A percentile compares a stretch with the other conserved stretches of the same genome.
Conservation (phyloP, 2,888 invertebrate genomes). For the Rhingia rostrata region DNA sequence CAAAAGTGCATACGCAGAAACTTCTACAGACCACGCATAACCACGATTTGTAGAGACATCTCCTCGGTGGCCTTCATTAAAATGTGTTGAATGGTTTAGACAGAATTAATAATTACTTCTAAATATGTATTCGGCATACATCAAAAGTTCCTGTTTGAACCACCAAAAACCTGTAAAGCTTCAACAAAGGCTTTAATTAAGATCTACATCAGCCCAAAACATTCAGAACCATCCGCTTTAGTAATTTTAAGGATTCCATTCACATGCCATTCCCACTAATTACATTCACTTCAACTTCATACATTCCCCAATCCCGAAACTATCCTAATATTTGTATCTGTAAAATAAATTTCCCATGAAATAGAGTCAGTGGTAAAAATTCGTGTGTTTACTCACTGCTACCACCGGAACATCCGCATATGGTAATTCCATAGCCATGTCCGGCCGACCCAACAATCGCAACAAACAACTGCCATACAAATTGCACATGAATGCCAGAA, state of each 20-base stretch:
- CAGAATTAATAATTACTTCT: too few relatives aligned
- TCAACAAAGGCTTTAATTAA: too few relatives aligned
- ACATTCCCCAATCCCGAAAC: slow-evolving; percentile 15
- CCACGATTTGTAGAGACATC: too few relatives aligned
- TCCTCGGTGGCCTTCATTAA: too few relatives aligned
- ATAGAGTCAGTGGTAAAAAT: slow-evolving; percentile 52
- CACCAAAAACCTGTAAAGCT: too few relatives aligned
- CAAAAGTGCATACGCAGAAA: too few relatives aligned
- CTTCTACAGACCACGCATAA: too few relatives aligned
- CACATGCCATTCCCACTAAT: slow-evolving; percentile 62
- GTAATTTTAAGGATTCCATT: slow-evolving; percentile 45
- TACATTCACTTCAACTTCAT: slow-evolving; percentile 64
- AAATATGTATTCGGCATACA: too few relatives aligned
- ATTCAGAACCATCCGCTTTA: not conserved
- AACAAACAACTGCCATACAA: slow-evolving; percentile 69
- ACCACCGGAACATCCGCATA: slow-evolving; percentile 74
- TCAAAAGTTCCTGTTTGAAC: too few relatives aligned
- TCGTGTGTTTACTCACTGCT: slow-evolving; percentile 73
- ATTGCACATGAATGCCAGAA: slow-evolving; percentile 59
- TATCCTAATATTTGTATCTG: slow-evolving; percentile 64
- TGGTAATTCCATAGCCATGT: slow-evolving; percentile 71
- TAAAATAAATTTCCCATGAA: slow-evolving; percentile 56
- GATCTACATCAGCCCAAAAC: not conserved
- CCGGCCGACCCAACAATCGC: slow-evolving; percentile 66
- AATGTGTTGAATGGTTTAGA: too few relatives aligned